Base-by-base conservation (phyloP, 92 coral and sea anemone genomes). In the Muricea muricata region DNA sequence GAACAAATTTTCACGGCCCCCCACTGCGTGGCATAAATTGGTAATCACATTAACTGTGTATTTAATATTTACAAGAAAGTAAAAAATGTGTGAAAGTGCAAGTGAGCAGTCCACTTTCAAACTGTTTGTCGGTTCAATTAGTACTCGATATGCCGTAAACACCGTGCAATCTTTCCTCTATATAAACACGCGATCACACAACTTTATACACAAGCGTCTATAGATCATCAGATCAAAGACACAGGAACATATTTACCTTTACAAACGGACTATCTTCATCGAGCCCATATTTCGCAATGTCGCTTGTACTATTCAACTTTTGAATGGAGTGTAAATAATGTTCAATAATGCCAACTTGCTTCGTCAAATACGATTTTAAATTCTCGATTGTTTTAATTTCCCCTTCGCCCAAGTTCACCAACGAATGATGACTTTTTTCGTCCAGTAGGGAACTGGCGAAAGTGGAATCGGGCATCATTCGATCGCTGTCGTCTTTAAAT, bases 371-470 rank as follows among this genome's bases (percentile, higher is more conserved):
- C 1, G 93, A 87, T 31, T 75, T 92, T 78, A 91, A 87, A 81
- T 92, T 93, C 71, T 96, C 99, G 84, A 96, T 58, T 48, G 87
- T 93, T 77, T 91, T 91, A 35, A 96, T 87, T 46, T 96, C 99
- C 10, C 89, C 92, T 31, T 96, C 99, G 63, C 91, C 88, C 78
- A 89, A 80, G 14, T 90, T 71, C 60, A 96, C 86, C 40, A 96
- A 81, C 61, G 94, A 94, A 69, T 96, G 94, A 76, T 96, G 98
- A 23, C 98, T 92, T 18, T 91, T 39, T 30, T 94, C 93, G 46
- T 92, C 87, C 42, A 87, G 75, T 40, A 96, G 76, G 73, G 90
- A 97, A 7, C 80, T 88, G n/a, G 97, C 89, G 48, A 94, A 94
- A 18, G 47, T 40, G 5, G 11, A 26, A 68, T 20, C 75, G 9